These are phyloP conservation scores for Monopterus albus DNA, from an alignment of 2,113 vertebrate genomes.

Conservation along the genomic window DNA sequence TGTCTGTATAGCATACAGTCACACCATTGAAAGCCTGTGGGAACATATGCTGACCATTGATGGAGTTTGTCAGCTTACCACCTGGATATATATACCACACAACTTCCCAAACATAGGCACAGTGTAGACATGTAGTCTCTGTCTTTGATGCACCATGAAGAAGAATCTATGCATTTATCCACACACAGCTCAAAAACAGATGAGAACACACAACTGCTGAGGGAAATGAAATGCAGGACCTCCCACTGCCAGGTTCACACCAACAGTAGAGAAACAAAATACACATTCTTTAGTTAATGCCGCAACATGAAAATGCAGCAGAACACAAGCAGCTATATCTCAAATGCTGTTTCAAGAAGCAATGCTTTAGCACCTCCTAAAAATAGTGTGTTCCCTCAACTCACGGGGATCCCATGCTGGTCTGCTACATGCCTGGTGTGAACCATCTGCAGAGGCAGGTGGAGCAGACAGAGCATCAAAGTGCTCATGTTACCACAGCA, in stretches of 20 bases:
- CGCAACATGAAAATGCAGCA: constrained; percentile 12
- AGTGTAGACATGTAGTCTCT: background rate
- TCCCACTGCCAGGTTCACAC: background rate
- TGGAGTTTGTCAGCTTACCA: background rate
- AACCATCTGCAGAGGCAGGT: constrained; percentile 51
- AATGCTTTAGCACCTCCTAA: constrained; percentile 53
- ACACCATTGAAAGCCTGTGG: constrained; percentile 36
- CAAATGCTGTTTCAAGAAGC: constrained; percentile 51
- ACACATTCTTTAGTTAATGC: background rate
- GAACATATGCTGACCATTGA: background rate
- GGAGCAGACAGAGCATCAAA: constrained; percentile 31
- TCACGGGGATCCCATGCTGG: constrained; percentile 65
- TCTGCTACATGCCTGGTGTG: constrained; percentile 67
- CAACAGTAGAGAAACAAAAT: background rate
- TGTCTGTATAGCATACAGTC: constrained; percentile 15
- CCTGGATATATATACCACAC: constrained; percentile 1
- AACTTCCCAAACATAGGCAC: constrained; percentile 19
- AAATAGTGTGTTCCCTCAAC: constrained; percentile 72
- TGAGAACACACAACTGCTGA: too few relatives aligned
- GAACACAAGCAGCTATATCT: constrained; percentile 44
- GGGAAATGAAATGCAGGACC: background rate
- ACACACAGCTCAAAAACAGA: background rate
- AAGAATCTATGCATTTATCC: background rate
- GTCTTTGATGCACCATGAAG: background rate
- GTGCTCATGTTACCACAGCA: constrained; percentile 49